Percentiles rank a stretch among this genome's conserved stretches.
phyloP scores from a whole-genome alignment of 2,113 vertebrate genomes.

The Burhinus oedicnemus region DNA sequence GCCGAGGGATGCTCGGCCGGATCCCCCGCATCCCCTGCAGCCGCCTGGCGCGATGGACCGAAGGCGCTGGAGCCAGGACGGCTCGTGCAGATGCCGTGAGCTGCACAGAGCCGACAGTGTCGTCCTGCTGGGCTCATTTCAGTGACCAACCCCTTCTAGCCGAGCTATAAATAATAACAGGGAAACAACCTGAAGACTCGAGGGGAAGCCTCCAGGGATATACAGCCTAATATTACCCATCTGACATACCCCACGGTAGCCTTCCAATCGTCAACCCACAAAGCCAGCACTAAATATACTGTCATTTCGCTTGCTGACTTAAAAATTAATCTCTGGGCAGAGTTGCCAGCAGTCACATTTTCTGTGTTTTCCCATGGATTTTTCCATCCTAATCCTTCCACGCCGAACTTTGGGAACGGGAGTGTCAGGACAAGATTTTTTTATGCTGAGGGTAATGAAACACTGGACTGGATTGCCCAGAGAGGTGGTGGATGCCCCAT shows the following conservation, averaged over 20 bases:
- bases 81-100: fast-evolving
- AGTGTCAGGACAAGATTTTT: background rate
- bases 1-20: background rate
- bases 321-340: background rate
- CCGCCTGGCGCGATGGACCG: fast-evolving
- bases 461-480: background rate
- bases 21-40: too few relatives aligned
- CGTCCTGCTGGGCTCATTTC: fast-evolving
- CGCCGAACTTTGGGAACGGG: background rate
- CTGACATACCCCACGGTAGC: background rate
- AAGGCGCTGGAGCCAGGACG: background rate
- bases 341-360: background rate
- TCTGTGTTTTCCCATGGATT: background rate
- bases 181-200: background rate
- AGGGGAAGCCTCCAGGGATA: background rate
- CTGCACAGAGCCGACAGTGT: fast-evolving
- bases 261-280: background rate
- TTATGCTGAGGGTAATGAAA: background rate
- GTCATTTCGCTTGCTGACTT: background rate
- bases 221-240: background rate
- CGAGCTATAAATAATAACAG: background rate
- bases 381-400: background rate
- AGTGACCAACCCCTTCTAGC: background rate
- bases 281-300: background rate
- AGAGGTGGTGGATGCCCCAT: background rate